Evolutionary conservation across 2,888 invertebrate genomes (phyloP), one percentile per base, ranked within the genome.

Genomic region (Ecliptopera silaceata): DNA sequence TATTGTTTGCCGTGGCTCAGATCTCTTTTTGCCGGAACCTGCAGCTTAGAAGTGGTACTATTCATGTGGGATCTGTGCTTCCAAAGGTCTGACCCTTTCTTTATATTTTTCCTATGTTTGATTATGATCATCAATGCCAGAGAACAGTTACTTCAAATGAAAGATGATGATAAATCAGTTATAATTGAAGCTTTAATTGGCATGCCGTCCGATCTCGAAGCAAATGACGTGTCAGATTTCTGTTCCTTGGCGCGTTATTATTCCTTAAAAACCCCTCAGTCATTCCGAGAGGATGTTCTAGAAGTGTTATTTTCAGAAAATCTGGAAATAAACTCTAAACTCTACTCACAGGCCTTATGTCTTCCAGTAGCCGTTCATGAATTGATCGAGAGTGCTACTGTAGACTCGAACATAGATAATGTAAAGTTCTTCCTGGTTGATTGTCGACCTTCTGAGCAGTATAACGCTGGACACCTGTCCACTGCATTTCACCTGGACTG

Each of bases 401-500:
- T 94, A 48, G 95, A 95, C 36, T 80, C 88, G 13, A 92, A 93
- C 69, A 85, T 92, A 34, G 95, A 95, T 69, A 92, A 88, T 62
- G 95, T 96, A 0, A 93, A 97, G 70, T 99, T 98, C 85, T 99
- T 99, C 85, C 92, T 99, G 63, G 98, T 99, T 6, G 99, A 99
- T 85, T 99, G 99, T 82, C 94, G 99, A 64, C 98, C 99, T 6
- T 95, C 97, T 10, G 98, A 98, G 66, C 98, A 99, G 77, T 99
- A 99, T 80, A 99, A 99, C 89, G 95, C 96, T 51, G 99, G 99
- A 0, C 99, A 99, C 90, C 93, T 99, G 65, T 96, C 98, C 1
- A 99, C 98, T 48, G 99, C 99, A 52, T 99, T 99, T 91, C 99
- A 99, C 88, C 92, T 99, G 63, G 99, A 99, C 84, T 98, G 98